Conservation (phyloP, 1,140 invertebrate genomes). For the Aphaenogaster floridana region DNA sequence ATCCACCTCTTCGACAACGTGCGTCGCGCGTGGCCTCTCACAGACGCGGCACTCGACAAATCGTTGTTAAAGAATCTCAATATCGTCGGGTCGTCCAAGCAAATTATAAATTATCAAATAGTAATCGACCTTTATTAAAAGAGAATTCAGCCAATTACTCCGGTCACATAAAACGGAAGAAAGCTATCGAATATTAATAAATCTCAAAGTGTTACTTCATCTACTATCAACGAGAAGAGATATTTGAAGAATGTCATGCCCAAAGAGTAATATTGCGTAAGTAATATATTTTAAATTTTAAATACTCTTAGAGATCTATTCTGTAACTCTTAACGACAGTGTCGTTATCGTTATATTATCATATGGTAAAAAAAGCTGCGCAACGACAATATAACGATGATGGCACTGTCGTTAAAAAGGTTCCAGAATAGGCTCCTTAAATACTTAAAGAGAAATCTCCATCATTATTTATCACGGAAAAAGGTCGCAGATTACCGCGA, state of each 20-base stretch:
- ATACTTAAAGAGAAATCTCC: neutral
- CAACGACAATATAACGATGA: no score
- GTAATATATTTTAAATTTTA: conserved; percentile 42
- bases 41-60: neutral
- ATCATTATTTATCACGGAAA: conserved; percentile 1
- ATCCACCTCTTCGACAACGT: conserved; percentile 65
- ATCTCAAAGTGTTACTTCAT: neutral
- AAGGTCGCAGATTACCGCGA: neutral
- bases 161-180: neutral
- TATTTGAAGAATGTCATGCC: conserved; percentile 67
- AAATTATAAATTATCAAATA: neutral
- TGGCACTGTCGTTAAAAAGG: no score
- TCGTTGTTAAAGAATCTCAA: conserved; percentile 19
- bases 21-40: conserved; percentile 34
- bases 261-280: conserved; percentile 57
- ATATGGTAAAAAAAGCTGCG: no score
- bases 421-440: no score
- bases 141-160: neutral
- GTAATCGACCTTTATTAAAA: neutral
- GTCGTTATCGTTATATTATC: no score
- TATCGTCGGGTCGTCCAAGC: neutral
- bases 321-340: no score
- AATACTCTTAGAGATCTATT: neutral
- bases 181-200: neutral
- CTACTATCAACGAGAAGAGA: neutral